phyloP scores from a whole-genome alignment of 2,888 invertebrate genomes.

The Lochmaea capreae region DNA sequence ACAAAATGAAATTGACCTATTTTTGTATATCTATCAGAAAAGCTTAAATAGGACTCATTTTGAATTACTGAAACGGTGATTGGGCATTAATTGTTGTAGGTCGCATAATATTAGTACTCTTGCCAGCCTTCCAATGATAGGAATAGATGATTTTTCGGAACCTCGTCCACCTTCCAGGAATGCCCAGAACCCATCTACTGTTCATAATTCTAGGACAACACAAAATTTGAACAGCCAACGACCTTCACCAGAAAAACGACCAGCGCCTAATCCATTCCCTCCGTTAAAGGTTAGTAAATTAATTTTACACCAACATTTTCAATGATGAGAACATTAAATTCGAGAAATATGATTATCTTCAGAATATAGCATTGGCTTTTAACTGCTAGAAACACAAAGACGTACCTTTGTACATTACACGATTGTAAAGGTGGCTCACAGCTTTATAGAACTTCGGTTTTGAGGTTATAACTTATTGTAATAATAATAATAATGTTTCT shows the following conservation, averaged over 20 bases:
- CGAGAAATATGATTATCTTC: no score
- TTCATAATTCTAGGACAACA: slow-evolving; percentile 28
- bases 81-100: slow-evolving; percentile 25
- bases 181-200: slow-evolving; percentile 24
- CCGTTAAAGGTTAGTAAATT: slow-evolving; percentile 26
- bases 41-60: no score
- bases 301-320: neutral
- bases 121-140: slow-evolving; percentile 79
- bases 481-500: neutral
- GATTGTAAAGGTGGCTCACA: no score
- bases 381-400: no score
- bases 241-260: slow-evolving; percentile 50
- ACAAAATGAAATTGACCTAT: no score
- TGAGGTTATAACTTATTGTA: no score
- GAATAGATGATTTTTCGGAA: slow-evolving; percentile 71
- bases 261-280: slow-evolving; percentile 42
- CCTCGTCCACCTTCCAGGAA: slow-evolving; percentile 48
- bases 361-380: no score
- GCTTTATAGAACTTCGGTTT: no score
- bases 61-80: no score
- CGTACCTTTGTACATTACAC: no score
- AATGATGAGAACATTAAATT: neutral
- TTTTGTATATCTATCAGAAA: no score
- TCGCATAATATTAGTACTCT: slow-evolving; percentile 72
- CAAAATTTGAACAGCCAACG: slow-evolving; percentile 32